Conservation (phyloP, 2,113 vertebrate species). For the Megalops atlanticus region DNA sequence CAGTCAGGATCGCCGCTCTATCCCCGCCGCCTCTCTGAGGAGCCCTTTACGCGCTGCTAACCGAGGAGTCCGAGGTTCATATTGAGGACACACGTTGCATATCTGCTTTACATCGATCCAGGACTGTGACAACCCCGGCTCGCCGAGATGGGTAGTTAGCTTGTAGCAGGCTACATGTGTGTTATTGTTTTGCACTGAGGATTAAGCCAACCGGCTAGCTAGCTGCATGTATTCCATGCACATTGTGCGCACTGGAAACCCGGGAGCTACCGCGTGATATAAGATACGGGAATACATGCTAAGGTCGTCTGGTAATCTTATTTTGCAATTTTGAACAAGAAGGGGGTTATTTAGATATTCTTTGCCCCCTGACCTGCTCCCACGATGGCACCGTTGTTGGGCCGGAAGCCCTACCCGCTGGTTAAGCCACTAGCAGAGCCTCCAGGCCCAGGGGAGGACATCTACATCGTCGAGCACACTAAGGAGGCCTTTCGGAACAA, state of each 20-base stretch:
- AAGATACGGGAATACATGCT: constrained; percentile 52
- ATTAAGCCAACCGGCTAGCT: constrained; percentile 51
- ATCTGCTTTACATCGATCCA: background rate
- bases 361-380: constrained; percentile 47
- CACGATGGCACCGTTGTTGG: constrained; percentile 91
- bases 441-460: constrained; percentile 79
- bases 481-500: constrained; percentile 95
- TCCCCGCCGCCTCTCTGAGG: background rate
- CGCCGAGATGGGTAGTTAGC: background rate
- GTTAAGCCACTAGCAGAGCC: constrained; percentile 82
- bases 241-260: constrained; percentile 56
- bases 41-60: background rate
- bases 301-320: constrained; percentile 22
- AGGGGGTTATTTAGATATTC: constrained; percentile 18
- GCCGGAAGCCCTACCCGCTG: constrained; percentile 91
- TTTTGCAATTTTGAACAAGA: background rate
- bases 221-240: constrained; percentile 42
- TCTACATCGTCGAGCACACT: constrained; percentile 87
- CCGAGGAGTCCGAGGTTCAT: background rate
- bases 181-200: constrained; percentile 67
- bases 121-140: background rate
- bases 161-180: constrained; percentile 22
- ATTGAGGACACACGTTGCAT: background rate
- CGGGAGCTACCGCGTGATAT: constrained; percentile 39
- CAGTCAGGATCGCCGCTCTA: background rate